Conservation (phyloP, 64 coral and sea anemone genomes). For the Dendronephthya gigantea region DNA sequence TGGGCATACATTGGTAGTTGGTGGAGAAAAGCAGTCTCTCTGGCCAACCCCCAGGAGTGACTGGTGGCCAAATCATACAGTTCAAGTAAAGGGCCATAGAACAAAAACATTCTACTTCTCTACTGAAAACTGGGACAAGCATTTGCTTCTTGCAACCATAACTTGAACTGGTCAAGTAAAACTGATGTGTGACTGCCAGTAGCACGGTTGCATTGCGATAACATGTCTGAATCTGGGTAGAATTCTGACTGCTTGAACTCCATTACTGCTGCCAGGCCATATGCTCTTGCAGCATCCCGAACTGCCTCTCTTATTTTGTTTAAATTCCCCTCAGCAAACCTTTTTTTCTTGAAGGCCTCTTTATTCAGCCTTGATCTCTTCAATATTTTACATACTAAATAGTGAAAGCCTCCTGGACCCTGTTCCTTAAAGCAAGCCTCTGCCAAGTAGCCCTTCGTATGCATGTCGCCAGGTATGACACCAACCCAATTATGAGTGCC, state of each 20-base stretch:
- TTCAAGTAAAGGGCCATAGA: neutral
- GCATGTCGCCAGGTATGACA: neutral
- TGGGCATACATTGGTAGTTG: neutral
- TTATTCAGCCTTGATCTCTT: neutral
- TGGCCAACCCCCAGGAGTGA: neutral
- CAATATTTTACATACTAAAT: neutral
- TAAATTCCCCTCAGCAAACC: neutral
- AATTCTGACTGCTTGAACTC: neutral
- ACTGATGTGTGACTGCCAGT: neutral
- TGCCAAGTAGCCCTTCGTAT: neutral
- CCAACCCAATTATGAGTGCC: neutral
- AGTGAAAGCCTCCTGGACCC: neutral
- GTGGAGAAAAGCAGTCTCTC: neutral
- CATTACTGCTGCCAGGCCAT: neutral
- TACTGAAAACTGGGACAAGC: neutral
- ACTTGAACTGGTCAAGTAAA: neutral
- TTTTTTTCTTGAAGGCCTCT: neutral
- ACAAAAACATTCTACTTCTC: neutral
- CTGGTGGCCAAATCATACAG: neutral
- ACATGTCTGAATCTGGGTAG: neutral
- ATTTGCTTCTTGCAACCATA: neutral
- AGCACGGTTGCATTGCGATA: neutral
- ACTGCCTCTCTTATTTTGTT: neutral
- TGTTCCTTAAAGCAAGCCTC: constrained; percentile 11
- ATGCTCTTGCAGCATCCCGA: neutral